Evolutionary conservation across 2,888 invertebrate genomes (phyloP).

Genomic region (Cryptops parisi): DNA sequence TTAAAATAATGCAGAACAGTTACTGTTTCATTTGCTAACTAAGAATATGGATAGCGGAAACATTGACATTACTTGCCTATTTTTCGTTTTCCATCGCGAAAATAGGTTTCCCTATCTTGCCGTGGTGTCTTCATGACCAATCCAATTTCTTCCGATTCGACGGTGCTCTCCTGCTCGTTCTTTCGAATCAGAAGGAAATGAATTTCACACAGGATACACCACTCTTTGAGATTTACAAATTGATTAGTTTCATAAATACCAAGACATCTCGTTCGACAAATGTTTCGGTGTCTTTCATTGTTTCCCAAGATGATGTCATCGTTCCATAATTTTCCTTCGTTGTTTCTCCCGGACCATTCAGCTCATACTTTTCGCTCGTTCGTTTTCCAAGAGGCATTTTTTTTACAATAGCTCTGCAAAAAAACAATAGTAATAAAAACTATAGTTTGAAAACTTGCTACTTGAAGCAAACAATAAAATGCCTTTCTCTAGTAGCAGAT

Average conservation of each 20-base stretch:
- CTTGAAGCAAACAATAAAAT: no score
- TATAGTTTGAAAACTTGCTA: no score
- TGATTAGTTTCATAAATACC: slow-evolving; percentile 1
- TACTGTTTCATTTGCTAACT: no score
- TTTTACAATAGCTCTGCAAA: no score
- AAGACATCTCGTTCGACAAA: slow-evolving; percentile 7
- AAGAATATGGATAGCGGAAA: no score
- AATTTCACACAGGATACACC: no score
- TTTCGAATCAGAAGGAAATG: slow-evolving; percentile 4
- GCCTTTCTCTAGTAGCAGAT: no score
- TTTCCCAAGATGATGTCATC: slow-evolving; percentile 14
- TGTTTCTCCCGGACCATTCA: slow-evolving; percentile 12
- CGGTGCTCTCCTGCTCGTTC: slow-evolving; percentile 17
- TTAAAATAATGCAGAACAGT: no score
- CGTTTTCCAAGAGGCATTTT: slow-evolving; percentile 10
- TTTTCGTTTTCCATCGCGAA: slow-evolving; percentile 31
- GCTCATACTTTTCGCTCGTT: slow-evolving; percentile 9
- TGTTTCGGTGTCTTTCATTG: slow-evolving; percentile 13
- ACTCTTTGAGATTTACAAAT: neutral
- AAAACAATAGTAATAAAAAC: no score
- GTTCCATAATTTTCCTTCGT: slow-evolving; percentile 13
- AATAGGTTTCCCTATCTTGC: slow-evolving; percentile 26
- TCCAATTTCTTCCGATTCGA: slow-evolving; percentile 16
- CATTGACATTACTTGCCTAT: slow-evolving; percentile 25
- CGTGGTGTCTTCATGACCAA: slow-evolving; percentile 17